Evolutionary conservation across 2,113 vertebrate genomes (phyloP).

Genomic region (Acanthisitta chloris): DNA sequence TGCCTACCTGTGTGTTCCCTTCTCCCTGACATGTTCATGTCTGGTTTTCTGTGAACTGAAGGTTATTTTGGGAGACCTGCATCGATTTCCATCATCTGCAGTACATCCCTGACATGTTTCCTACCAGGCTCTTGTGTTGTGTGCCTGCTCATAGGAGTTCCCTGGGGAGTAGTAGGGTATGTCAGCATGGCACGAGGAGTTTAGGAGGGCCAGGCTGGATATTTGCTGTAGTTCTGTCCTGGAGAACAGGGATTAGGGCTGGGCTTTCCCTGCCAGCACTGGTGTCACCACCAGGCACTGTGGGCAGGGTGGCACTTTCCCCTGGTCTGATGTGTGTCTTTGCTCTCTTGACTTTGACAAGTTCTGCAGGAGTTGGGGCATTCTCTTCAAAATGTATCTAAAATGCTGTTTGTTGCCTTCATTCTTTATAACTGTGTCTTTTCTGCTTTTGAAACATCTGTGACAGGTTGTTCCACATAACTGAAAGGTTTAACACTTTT

Average conservation of each 20-base stretch:
- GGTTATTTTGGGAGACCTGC: neutral
- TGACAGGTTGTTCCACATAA: neutral
- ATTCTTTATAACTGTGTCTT: neutral
- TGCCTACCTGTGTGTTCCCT: neutral
- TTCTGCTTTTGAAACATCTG: neutral
- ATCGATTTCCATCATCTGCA: neutral
- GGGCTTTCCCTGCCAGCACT: neutral
- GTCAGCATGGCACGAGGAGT: neutral
- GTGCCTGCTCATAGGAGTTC: neutral
- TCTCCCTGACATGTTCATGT: fast-evolving
- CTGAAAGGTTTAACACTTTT: neutral
- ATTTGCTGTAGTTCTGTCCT: neutral
- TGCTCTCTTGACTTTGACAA: neutral
- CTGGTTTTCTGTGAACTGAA: neutral
- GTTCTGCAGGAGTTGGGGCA: neutral
- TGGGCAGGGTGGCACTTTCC: fast-evolving
- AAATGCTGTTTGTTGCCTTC: neutral
- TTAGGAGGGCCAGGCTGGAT: neutral
- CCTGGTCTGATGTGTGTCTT: neutral
- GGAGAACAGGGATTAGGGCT: neutral
- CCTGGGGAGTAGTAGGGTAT: fast-evolving
- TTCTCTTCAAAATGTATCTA: neutral
- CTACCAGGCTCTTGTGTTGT: fast-evolving
- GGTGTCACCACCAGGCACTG: neutral
- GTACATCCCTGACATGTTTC: fast-evolving